Base-by-base conservation (phyloP, 2,888 invertebrate species). In the Hedychridium roseum region DNA sequence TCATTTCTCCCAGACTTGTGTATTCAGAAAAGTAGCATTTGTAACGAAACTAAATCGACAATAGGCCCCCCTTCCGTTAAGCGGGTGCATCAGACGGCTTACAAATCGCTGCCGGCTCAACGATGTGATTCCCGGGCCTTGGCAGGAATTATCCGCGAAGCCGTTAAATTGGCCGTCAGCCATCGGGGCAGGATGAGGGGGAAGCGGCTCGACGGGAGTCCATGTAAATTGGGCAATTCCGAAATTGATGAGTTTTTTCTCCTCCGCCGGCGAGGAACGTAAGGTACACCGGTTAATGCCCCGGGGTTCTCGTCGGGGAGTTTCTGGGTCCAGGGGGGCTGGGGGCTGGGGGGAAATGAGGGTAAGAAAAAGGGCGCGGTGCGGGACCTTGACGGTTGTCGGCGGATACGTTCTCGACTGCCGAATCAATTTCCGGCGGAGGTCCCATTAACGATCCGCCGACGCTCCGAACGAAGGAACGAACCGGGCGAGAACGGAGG, bases 381-480 rank as follows among this genome's bases (percentile, higher is more conserved):
- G 23, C n/a, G n/a, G n/a, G n/a, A n/a, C n/a, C n/a, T n/a, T n/a
- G n/a, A n/a, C n/a, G 23, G 5, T 5, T 6, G 26, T 40, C 34
- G 39, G 46, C 21, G 50, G 35, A 47, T 39, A 40, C 38, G 36
- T 55, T 38, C 53, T 47, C 46, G 34, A 32, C 45, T 27, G 46
- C 41, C 53, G 54, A 64, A 64, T 68, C 66, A 62, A 68, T 68
- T 65, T 60, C 60, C 54, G 55, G 32, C 49, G 46, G 21, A 49
- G 50, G 32, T 43, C 61, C 52, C 49, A 59, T 70, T 68, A 68
- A 66, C 66, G 56, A 58, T 62, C 51, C 35, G 30, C 14, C 28
- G 41, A 38, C 36, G 42, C 21, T 28, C 42, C 3, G 41, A 15
- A 15, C 32, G 32, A 41, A 37, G 26, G 20, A 34, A 14, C 20